Percentiles rank a stretch among this genome's conserved stretches.
These are phyloP conservation scores for Anarhynchus alexandrinus DNA, from an alignment of 2,113 vertebrate species.

Conservation along the genomic window DNA sequence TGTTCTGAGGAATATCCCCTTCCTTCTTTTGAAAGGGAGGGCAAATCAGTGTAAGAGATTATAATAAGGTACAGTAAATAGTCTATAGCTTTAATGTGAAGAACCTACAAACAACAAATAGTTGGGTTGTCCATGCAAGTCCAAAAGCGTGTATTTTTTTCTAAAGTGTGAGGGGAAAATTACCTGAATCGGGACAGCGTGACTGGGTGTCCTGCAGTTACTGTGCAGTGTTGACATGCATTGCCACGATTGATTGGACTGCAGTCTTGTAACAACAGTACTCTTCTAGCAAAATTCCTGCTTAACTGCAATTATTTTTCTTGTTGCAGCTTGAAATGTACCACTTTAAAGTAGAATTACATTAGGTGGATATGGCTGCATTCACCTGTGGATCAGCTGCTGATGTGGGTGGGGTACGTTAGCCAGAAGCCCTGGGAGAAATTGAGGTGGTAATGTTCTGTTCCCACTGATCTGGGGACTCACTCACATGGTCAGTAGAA, in stretches of 20 bases:
- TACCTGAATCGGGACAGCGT: fast-evolving
- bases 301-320: background rate
- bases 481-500: fast-evolving
- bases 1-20: background rate
- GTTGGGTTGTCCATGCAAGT: background rate
- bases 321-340: background rate
- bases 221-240: too few species aligned
- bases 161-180: background rate
- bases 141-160: background rate
- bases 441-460: background rate
- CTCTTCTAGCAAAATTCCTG: background rate
- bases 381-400: background rate
- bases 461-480: fast-evolving
- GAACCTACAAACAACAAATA: fast-evolving
- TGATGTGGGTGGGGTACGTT: background rate
- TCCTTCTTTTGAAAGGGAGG: background rate
- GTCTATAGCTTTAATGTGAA: background rate
- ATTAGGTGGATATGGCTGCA: background rate
- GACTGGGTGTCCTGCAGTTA: background rate
- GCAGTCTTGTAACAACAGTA: background rate
- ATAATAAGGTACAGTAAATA: background rate
- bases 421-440: background rate
- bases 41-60: background rate
- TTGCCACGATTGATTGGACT: background rate
- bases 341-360: background rate